These are phyloP conservation scores for Falco columbarius DNA, from an alignment of 2,797 vertebrate species.

Conservation along the genomic window DNA sequence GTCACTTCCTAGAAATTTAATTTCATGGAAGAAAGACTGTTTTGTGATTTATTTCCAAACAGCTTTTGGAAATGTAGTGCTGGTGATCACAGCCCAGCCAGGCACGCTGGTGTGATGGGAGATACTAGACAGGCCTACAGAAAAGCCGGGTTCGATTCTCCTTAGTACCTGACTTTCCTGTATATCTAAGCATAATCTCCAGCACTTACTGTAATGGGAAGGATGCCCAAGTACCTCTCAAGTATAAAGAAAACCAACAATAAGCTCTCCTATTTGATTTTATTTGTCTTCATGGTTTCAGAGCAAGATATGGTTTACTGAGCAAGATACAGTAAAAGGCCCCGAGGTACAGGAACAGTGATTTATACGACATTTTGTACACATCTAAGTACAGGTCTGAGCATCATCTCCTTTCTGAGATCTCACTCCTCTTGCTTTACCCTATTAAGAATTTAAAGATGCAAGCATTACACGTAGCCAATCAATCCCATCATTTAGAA, in stretches of 20 bases:
- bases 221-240: background rate
- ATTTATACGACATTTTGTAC: background rate
- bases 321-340: background rate
- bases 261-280: background rate
- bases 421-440: conserved; percentile 4
- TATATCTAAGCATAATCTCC: background rate
- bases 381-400: background rate
- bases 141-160: background rate
- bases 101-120: background rate
- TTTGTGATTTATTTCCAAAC: background rate
- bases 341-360: background rate
- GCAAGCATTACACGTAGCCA: background rate
- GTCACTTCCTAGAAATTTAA: background rate
- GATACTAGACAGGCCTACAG: background rate
- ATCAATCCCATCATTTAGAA: background rate
- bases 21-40: background rate
- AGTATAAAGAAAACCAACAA: background rate
- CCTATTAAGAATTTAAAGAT: conserved; percentile 18
- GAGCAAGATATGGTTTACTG: background rate
- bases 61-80: background rate
- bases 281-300: background rate
- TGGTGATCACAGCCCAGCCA: background rate
- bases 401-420: background rate
- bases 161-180: background rate
- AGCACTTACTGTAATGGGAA: background rate